Percentiles rank a stretch among this genome's conserved stretches.
These are phyloP conservation scores for Cephonodes hylas DNA, from an alignment of 2,888 invertebrate species.

Conservation along the genomic window DNA sequence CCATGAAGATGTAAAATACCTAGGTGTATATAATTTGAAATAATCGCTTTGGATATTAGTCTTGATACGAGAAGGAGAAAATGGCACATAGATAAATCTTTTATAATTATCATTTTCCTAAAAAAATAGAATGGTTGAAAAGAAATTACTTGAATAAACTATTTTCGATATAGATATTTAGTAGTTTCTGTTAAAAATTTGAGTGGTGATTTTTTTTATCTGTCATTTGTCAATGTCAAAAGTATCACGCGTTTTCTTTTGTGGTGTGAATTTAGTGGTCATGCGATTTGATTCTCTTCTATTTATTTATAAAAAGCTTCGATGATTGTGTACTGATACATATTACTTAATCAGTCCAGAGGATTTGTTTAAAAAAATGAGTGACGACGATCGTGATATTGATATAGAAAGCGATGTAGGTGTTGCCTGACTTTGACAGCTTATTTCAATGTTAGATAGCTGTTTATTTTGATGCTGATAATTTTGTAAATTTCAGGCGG, in stretches of 20 bases:
- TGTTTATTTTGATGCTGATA: constrained; percentile 43
- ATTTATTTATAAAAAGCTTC: constrained; percentile 26
- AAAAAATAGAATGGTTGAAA: too few species aligned
- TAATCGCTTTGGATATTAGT: too few species aligned
- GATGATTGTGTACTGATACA: constrained; percentile 48
- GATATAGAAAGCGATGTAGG: constrained; percentile 98
- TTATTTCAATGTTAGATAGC: constrained; percentile 27
- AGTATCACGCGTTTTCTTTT: constrained; percentile 48
- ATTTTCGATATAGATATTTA: background rate
- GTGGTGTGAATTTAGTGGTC: constrained; percentile 18
- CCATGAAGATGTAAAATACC: too few species aligned
- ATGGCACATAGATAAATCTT: too few species aligned
- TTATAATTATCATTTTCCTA: too few species aligned
- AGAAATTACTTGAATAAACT: too few species aligned
- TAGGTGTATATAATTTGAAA: too few species aligned
- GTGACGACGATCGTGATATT: constrained; percentile 96
- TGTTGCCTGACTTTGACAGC: constrained; percentile 53
- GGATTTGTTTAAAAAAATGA: constrained; percentile 82
- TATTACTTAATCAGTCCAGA: constrained; percentile 16
- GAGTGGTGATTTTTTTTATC: background rate
- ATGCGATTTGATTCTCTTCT: constrained; percentile 12
- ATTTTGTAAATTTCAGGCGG: constrained; percentile 81
- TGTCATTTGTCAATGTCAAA: constrained; percentile 8
- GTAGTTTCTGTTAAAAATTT: background rate
- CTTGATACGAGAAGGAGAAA: too few species aligned